These are phyloP conservation scores for Morbakka virulenta DNA, from an alignment of 30 jellyfish, hydroid and myxozoan species.

Conservation along the genomic window DNA sequence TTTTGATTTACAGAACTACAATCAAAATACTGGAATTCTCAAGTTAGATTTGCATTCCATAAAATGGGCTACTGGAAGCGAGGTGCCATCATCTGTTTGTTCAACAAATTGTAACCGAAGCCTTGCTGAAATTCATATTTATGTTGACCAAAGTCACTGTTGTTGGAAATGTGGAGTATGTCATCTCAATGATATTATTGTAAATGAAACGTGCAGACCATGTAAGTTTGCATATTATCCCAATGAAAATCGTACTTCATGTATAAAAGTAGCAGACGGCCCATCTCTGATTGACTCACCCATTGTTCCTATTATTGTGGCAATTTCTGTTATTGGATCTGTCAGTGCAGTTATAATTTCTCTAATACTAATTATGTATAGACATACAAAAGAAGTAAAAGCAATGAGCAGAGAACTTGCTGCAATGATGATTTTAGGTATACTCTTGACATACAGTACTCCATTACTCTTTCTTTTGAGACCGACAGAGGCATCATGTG, in stretches of 20 bases:
- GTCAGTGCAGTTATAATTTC: constrained; percentile 32
- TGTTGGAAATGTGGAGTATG: constrained; percentile 84
- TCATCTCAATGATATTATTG: constrained; percentile 18
- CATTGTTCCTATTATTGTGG: constrained; percentile 27
- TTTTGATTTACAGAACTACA: neutral
- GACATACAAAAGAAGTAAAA: constrained; percentile 54
- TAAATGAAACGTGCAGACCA: constrained; percentile 41
- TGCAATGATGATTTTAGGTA: constrained; percentile 71
- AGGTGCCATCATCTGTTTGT: neutral
- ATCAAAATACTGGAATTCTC: neutral
- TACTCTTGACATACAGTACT: constrained; percentile 20
- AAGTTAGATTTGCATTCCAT: neutral
- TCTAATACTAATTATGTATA: constrained; percentile 39
- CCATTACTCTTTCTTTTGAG: constrained; percentile 45
- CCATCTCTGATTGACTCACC: neutral
- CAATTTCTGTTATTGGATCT: constrained; percentile 47
- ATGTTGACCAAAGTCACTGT: constrained; percentile 34
- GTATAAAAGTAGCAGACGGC: constrained; percentile 38
- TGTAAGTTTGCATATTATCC: constrained; percentile 58
- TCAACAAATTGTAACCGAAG: neutral
- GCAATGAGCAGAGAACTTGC: constrained; percentile 88
- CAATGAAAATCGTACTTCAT: constrained; percentile 1
- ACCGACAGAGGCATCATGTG: constrained; percentile 60
- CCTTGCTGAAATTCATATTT: neutral
- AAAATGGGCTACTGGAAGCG: neutral